phyloP scores from a whole-genome alignment of 2,888 invertebrate genomes.

The Oegoconia quadripuncta region DNA sequence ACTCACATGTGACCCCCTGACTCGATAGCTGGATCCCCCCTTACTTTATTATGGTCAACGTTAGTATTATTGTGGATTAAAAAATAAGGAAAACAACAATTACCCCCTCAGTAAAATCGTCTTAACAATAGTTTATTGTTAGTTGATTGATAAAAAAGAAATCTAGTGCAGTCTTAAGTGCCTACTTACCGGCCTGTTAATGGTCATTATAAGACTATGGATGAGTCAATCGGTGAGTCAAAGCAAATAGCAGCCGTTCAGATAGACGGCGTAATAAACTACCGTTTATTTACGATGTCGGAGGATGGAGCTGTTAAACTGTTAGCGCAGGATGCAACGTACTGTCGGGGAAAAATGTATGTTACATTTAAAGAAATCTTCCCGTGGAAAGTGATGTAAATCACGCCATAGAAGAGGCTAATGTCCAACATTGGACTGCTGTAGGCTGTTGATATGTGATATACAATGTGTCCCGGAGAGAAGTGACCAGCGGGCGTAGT shows the following conservation, averaged over 20 bases:
- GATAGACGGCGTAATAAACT: constrained; percentile 44
- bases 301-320: constrained; percentile 39
- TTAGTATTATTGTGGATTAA: too few relatives aligned
- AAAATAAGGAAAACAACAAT: too few relatives aligned
- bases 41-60: too few relatives aligned
- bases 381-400: too few relatives aligned
- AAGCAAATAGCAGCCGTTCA: constrained; percentile 35
- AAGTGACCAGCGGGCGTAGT: too few relatives aligned
- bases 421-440: too few relatives aligned
- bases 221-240: constrained; percentile 50
- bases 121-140: background rate
- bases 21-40: too few relatives aligned
- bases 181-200: background rate
- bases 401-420: too few relatives aligned
- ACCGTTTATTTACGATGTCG: constrained; percentile 55
- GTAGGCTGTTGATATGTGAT: too few relatives aligned
- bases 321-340: constrained; percentile 34
- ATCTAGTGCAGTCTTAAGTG: background rate
- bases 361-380: background rate
- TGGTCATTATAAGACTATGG: constrained; percentile 17
- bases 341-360: constrained; percentile 21
- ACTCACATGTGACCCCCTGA: too few relatives aligned
- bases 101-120: too few relatives aligned
- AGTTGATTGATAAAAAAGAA: background rate
- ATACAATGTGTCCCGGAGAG: too few relatives aligned